These are phyloP conservation scores for Acanthiza pusilla DNA, from an alignment of 2,797 vertebrate genomes.

Conservation along the genomic window DNA sequence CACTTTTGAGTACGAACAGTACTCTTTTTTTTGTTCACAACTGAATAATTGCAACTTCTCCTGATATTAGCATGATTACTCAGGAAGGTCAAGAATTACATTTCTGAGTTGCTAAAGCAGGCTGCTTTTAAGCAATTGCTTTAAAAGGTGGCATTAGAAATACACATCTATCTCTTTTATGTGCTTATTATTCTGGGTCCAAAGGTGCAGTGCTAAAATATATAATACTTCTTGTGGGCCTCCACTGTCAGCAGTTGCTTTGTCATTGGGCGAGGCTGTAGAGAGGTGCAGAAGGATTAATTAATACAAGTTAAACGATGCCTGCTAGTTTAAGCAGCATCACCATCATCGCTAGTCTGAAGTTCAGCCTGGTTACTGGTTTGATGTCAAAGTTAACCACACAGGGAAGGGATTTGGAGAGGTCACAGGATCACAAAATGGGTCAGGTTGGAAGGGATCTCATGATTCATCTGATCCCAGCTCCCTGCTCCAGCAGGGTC, in stretches of 20 bases:
- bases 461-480: background rate
- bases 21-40: background rate
- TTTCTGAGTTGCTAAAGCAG: background rate
- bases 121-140: slow-evolving; percentile 27
- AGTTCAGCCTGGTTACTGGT: background rate
- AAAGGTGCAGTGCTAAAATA: background rate
- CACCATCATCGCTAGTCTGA: background rate
- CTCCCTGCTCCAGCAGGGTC: background rate
- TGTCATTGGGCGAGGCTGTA: slow-evolving; percentile 23
- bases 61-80: slow-evolving; percentile 28
- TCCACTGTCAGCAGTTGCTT: slow-evolving; percentile 25
- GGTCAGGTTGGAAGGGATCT: background rate
- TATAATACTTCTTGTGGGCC: background rate
- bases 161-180: slow-evolving; percentile 59
- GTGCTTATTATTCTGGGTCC: slow-evolving; percentile 47
- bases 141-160: slow-evolving; percentile 36
- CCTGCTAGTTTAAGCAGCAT: background rate
- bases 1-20: background rate
- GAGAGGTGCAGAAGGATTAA: background rate
- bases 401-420: background rate
- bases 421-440: background rate
- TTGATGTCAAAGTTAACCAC: background rate
- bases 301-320: background rate
- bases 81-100: slow-evolving; percentile 46
- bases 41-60: background rate